Conservation (phyloP, 1,140 invertebrate species). For the Panagrolaimus sp. region DNA sequence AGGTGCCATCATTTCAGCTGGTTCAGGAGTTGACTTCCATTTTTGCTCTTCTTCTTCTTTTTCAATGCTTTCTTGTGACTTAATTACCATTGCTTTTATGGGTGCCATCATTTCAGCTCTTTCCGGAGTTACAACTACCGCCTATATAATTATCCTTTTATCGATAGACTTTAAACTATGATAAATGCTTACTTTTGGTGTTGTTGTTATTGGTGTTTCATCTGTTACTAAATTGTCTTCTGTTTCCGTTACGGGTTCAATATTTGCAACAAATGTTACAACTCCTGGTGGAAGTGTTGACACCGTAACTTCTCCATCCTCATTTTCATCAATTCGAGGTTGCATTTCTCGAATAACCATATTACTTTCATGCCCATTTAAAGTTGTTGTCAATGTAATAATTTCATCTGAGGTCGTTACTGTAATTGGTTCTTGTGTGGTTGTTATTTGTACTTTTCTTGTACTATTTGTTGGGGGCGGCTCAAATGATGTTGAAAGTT, state of each 20-base stretch:
- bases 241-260: constrained; percentile 8
- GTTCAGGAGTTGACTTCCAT: background rate
- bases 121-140: background rate
- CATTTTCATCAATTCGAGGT: background rate
- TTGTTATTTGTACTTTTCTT: background rate
- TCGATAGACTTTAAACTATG: no score
- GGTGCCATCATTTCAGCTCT: constrained; percentile 6
- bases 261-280: background rate
- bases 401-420: background rate
- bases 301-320: background rate
- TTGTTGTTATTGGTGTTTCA: background rate
- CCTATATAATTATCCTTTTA: background rate
- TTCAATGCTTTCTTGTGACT: constrained; percentile 17
- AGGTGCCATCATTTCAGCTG: constrained; percentile 18
- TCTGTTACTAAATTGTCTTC: constrained; percentile 18
- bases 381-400: background rate
- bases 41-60: constrained; percentile 19
- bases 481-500: background rate
- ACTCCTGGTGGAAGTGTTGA: constrained; percentile 2
- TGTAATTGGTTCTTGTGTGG: background rate
- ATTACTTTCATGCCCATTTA: background rate
- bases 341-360: constrained; percentile 3
- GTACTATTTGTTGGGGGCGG: background rate
- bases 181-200: constrained; percentile 20
- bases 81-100: constrained; percentile 10